phyloP scores from a whole-genome alignment of 2,113 vertebrate species.

The Enhydra lutris region DNA sequence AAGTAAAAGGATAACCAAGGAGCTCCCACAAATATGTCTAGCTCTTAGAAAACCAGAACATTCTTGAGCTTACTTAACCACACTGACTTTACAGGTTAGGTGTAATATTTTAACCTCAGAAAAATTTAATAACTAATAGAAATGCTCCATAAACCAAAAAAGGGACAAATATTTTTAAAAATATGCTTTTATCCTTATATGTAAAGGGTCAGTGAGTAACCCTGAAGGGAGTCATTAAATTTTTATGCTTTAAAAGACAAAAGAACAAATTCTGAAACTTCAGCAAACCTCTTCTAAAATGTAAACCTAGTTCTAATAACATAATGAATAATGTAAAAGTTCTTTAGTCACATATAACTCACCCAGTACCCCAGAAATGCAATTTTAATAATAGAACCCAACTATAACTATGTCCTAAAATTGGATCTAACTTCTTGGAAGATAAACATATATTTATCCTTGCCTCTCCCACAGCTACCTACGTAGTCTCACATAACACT shows the following conservation, averaged over 20 bases:
- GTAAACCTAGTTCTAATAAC: not conserved
- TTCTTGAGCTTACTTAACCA: not conserved
- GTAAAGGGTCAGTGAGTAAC: not conserved
- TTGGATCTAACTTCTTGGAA: not conserved
- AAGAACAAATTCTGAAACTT: not conserved
- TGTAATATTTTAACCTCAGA: not conserved
- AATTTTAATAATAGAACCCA: too few relatives aligned
- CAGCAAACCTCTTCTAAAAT: conserved; percentile 6
- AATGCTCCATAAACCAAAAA: not conserved
- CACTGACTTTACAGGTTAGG: not conserved
- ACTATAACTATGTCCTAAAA: not conserved
- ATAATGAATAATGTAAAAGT: not conserved
- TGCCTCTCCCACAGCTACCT: not conserved
- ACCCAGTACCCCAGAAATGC: not conserved
- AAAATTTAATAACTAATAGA: conserved; percentile 18
- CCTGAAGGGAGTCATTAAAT: not conserved
- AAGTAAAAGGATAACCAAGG: not conserved
- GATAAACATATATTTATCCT: not conserved
- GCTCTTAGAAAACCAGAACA: conserved; percentile 1
- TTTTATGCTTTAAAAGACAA: not conserved
- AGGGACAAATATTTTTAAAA: not conserved
- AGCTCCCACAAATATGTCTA: not conserved
- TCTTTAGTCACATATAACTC: not conserved
- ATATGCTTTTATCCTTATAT: not conserved
- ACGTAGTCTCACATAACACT: not conserved